Base-by-base conservation (phyloP, 2,888 invertebrate species). In the Xanthia icteritia region DNA sequence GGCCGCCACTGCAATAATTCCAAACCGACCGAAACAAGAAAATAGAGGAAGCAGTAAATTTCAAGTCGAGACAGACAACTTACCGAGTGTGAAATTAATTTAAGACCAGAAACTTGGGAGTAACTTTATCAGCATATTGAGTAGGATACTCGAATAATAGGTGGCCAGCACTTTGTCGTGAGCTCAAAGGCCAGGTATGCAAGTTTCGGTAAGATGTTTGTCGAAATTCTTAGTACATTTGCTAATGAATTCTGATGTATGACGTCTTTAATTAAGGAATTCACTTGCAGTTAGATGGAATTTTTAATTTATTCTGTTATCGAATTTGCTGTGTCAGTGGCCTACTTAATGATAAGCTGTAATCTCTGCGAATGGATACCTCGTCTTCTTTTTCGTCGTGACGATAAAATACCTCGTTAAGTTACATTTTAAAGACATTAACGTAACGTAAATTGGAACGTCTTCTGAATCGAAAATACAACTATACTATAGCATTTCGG, bases 11-110 rank as follows among this genome's bases (percentile, higher is more conserved):
- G 36, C 74, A 72, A 72, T 74, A 65, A 80, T 72, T 73, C 39
- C n/a, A 9, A 58, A 75, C 48, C 61, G 2, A 69, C 42, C 64
- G 23, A 39, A 75, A 82, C 83, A 85, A 81, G 76, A 83, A 81
- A 71, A 84, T 67, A 65, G 73, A 36, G 51, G 48, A 20, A 73
- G 60, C 85, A 68, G 51, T 78, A 80, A 86, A 85, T 87, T 86
- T 73, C 70, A 51, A 36, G 51, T 60, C 15, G 31, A 72, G 39
- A 23, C 76, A 73, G 79, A 76, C 79, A 80, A 86, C 73, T 88
- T 67, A 71, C 80, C 76, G 69, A 85, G 85, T 88, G 81, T 87
- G 88, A 88, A 88, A 88, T 88, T 88, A 88, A 88, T 88, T 82
- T 86, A 86, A 85, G 87, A 85, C 65, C 68, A 48, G 81, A 67